A percentile compares a stretch with the other conserved stretches of the same genome.
Evolutionary conservation across 2,113 vertebrate genomes (phyloP).

Genomic region (Ageneiosus marmoratus): DNA sequence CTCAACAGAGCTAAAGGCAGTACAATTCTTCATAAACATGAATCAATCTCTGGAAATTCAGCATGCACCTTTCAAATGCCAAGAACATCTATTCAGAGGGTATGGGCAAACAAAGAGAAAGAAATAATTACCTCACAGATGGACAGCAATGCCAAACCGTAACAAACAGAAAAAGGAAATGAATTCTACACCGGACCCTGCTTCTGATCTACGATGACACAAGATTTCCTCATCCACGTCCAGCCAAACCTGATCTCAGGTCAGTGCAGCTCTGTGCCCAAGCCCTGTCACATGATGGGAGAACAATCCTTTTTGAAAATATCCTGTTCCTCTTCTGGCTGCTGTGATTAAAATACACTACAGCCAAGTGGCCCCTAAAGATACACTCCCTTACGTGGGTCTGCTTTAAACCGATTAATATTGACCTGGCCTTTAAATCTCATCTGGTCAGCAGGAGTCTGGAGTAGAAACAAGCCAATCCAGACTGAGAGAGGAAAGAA

Average conservation of each 20-base stretch:
- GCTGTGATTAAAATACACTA: slow-evolving; percentile 42
- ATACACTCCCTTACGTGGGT: slow-evolving; percentile 1
- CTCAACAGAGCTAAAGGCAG: not conserved
- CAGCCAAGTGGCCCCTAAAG: slow-evolving; percentile 31
- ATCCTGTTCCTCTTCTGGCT: slow-evolving; percentile 57
- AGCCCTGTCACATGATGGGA: slow-evolving; percentile 53
- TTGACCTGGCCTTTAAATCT: slow-evolving; percentile 49
- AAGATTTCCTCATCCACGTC: slow-evolving; percentile 19
- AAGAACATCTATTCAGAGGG: slow-evolving; percentile 22
- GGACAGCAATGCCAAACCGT: not conserved
- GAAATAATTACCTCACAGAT: slow-evolving; percentile 43
- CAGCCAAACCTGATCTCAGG: slow-evolving; percentile 35
- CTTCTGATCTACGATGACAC: not conserved
- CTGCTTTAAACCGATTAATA: slow-evolving; percentile 41
- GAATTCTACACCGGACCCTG: not conserved
- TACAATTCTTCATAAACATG: too few relatives aligned
- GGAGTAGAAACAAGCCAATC: not conserved
- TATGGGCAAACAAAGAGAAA: slow-evolving; percentile 41
- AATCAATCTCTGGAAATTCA: not conserved
- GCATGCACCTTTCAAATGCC: not conserved
- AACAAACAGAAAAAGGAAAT: not conserved
- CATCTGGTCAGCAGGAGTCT: slow-evolving; percentile 14
- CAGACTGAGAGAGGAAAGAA: slow-evolving; percentile 2
- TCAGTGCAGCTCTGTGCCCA: slow-evolving; percentile 4
- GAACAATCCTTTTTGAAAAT: slow-evolving; percentile 54